Base-by-base conservation (phyloP, 2,113 vertebrate genomes). In the Phaethon lepturus region DNA sequence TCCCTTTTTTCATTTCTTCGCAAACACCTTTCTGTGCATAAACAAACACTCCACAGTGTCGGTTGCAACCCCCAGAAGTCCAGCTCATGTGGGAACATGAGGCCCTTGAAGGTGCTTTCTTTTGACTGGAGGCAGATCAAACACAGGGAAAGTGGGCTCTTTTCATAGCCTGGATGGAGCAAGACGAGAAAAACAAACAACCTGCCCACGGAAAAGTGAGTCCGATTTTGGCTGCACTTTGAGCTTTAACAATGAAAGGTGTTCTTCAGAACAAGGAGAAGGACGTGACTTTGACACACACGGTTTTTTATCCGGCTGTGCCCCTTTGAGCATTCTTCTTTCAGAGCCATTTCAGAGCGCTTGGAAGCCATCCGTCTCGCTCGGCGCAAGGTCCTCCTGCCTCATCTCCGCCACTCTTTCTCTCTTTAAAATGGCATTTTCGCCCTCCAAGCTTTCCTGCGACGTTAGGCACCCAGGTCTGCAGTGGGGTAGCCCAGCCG, bases 181-280 rank as follows among this genome's bases (percentile, higher is more conserved):
- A 26, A 90, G 93, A 66, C 76, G 91, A 87, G 94, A 94, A 94
- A 79, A 97, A 58, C 93, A 97, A 96, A 94, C 89, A 95, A 17
- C 31, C 31, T 74, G 56, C 29, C 79, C 86, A 72, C 1, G 3
- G 92, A n/a, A 33, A 87, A 69, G 73, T 20, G 60, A 75, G 25
- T 56, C 44, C 78, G 86, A 22, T 59, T 53, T 40, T 78, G 91
- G 79, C 75, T 66, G 75, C 7, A 3, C 69, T 56, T 47, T 45
- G 90, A 58, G 85, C 76, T 84, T n/a, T 64, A 52, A 23, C n/a
- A 68, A 52, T 1, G 13, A 59, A 16, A 47, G 8, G 63, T 73
- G 68, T 42, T 89, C 60, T 63, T 60, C 64, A 9, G 4, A 29
- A 35, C 2, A 0, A 26, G 79, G 42, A 63, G 78, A 93, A 88